phyloP scores from a whole-genome alignment of 1,140 invertebrate genomes.

The Vanessa tameamea region DNA sequence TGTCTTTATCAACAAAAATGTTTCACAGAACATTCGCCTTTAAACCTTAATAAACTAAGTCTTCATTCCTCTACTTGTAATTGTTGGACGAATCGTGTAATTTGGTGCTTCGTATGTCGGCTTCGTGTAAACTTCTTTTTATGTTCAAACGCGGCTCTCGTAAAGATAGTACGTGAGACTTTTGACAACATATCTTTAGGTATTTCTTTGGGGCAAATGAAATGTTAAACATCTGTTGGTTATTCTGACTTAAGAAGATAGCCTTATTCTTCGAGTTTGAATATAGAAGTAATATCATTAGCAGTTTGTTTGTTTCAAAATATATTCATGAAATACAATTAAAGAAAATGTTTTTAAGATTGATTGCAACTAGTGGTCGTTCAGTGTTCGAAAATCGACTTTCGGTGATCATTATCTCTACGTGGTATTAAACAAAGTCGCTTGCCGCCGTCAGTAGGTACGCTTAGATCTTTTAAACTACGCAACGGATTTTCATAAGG shows the following conservation, averaged over 20 bases:
- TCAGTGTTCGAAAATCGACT: too few relatives aligned
- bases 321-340: too few relatives aligned
- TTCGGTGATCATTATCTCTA: too few relatives aligned
- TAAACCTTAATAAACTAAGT: constrained; percentile 20
- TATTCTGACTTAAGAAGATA: not conserved
- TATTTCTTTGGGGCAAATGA: constrained; percentile 47
- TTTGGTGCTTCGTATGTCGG: constrained; percentile 38
- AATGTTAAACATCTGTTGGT: constrained; percentile 46
- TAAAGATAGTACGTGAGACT: constrained; percentile 66
- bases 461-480: too few relatives aligned
- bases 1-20: not conserved
- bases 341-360: too few relatives aligned
- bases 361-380: too few relatives aligned
- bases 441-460: too few relatives aligned
- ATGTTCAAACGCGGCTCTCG: constrained; percentile 54
- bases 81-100: constrained; percentile 25
- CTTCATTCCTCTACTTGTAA: constrained; percentile 8
- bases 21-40: constrained; percentile 14
- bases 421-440: too few relatives aligned
- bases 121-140: constrained; percentile 60
- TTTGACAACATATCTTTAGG: constrained; percentile 55
- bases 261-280: not conserved
- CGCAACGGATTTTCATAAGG: too few relatives aligned
- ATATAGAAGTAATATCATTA: not conserved
- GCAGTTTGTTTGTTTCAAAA: not conserved